A percentile compares a stretch with the other conserved stretches of the same genome.
These are phyloP conservation scores for Leptinotarsa texana DNA, from an alignment of 1,140 invertebrate species.

Conservation along the genomic window DNA sequence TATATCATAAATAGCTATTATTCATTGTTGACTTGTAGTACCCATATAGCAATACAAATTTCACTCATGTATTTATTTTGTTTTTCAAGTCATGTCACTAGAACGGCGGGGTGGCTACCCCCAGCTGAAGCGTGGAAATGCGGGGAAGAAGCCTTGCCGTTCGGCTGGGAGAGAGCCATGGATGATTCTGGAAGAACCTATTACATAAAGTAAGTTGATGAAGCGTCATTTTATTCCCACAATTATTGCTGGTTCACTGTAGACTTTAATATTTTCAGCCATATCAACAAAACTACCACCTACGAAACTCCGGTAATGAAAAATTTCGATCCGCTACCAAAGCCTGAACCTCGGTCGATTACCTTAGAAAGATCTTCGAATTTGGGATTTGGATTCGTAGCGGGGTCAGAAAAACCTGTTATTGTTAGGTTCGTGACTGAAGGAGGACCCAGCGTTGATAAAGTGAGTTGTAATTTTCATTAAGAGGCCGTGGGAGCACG, in stretches of 20 bases:
- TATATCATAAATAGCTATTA: no score
- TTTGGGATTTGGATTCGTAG: slow-evolving; percentile 91
- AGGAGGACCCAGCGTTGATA: slow-evolving; percentile 86
- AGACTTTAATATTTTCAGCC: slow-evolving; percentile 63
- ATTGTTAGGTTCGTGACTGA: slow-evolving; percentile 85
- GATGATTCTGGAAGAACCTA: slow-evolving; percentile 80
- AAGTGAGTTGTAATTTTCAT: slow-evolving; percentile 55
- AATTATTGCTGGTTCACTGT: neutral
- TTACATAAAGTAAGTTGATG: slow-evolving; percentile 83
- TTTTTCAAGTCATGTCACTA: slow-evolving; percentile 59
- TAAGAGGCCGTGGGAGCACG: no score
- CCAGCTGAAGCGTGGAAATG: slow-evolving; percentile 77
- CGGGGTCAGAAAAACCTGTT: slow-evolving; percentile 87
- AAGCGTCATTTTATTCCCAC: neutral
- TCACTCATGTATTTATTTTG: slow-evolving; percentile 3
- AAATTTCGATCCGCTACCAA: slow-evolving; percentile 62
- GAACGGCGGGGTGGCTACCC: slow-evolving; percentile 82
- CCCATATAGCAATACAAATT: no score
- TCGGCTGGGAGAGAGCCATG: slow-evolving; percentile 86
- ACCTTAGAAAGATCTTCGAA: slow-evolving; percentile 71
- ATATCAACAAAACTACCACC: slow-evolving; percentile 87
- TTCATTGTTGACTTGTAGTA: no score
- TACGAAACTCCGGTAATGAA: slow-evolving; percentile 70
- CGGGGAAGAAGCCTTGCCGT: slow-evolving; percentile 68
- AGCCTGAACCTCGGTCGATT: slow-evolving; percentile 77